Conservation (phyloP, 2,888 invertebrate genomes). For the Folsomia candida region DNA sequence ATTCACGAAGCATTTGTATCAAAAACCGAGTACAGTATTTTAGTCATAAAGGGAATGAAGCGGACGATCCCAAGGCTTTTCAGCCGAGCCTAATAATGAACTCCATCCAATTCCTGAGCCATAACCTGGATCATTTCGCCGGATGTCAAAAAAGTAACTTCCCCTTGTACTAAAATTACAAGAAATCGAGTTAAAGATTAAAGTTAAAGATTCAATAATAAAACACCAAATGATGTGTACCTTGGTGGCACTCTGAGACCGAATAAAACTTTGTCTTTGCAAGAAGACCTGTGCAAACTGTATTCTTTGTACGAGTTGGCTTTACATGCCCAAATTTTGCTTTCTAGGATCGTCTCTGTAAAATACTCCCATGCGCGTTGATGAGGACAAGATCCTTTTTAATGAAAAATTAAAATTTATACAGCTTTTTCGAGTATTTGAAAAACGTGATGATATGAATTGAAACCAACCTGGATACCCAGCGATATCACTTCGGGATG, state of each 20-base stretch:
- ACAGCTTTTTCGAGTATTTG: neutral
- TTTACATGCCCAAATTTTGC: slow-evolving; percentile 40
- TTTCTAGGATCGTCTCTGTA: slow-evolving; percentile 39
- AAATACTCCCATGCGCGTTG: slow-evolving; percentile 40
- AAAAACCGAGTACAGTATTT: too few relatives aligned
- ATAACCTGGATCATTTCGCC: slow-evolving; percentile 33
- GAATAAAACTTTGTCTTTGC: slow-evolving; percentile 38
- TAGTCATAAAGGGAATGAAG: neutral
- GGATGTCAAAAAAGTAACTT: slow-evolving; percentile 40
- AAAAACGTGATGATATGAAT: neutral
- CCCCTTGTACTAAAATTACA: slow-evolving; percentile 31
- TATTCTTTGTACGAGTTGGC: slow-evolving; percentile 39
- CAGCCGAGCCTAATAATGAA: neutral
- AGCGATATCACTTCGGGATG: slow-evolving; percentile 35
- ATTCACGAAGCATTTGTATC: neutral
- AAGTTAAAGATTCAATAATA: neutral
- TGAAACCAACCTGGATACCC: slow-evolving; percentile 29
- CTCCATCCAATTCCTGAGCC: neutral
- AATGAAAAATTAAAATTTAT: neutral
- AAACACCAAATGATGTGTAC: slow-evolving; percentile 12
- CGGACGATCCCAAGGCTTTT: neutral
- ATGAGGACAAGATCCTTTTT: slow-evolving; percentile 32
- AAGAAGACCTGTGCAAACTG: slow-evolving; percentile 24
- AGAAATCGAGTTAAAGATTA: neutral
- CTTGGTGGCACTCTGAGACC: slow-evolving; percentile 42